phyloP scores from a whole-genome alignment of 2,113 vertebrate genomes.

The Tupaia chinensis region DNA sequence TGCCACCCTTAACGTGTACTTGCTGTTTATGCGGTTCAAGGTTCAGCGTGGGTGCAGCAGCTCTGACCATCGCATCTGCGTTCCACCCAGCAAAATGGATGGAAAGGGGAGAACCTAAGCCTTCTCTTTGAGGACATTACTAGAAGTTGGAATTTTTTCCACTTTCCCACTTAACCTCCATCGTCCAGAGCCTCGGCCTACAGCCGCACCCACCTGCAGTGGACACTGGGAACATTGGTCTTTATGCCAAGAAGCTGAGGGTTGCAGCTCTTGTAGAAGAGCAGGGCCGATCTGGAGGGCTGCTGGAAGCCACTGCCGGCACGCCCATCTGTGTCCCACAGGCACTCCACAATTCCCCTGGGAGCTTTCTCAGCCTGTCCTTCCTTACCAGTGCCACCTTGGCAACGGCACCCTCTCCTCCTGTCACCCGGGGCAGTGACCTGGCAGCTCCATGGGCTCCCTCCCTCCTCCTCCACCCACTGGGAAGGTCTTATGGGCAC shows the following conservation, averaged over 20 bases:
- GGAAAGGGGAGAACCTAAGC: not conserved
- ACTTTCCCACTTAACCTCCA: not conserved
- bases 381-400: not conserved
- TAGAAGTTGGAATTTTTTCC: not conserved
- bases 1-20: too few species aligned
- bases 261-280: not conserved
- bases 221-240: not conserved
- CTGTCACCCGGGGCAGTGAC: not conserved
- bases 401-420: not conserved
- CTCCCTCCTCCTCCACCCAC: not conserved
- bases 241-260: not conserved
- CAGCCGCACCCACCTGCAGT: not conserved
- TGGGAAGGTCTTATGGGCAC: not conserved
- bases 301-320: not conserved
- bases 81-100: not conserved
- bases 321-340: fast-evolving
- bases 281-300: not conserved
- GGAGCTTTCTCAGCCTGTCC: not conserved
- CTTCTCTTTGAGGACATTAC: not conserved
- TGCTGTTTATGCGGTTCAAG: not conserved
- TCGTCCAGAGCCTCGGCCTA: not conserved
- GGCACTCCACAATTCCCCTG: not conserved
- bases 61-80: not conserved
- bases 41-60: not conserved
- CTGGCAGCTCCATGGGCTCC: not conserved